A percentile compares a stretch with the other conserved stretches of the same genome.
Evolutionary conservation across 2,797 vertebrate species (phyloP).

Genomic region (Knipowitschia caucasica): DNA sequence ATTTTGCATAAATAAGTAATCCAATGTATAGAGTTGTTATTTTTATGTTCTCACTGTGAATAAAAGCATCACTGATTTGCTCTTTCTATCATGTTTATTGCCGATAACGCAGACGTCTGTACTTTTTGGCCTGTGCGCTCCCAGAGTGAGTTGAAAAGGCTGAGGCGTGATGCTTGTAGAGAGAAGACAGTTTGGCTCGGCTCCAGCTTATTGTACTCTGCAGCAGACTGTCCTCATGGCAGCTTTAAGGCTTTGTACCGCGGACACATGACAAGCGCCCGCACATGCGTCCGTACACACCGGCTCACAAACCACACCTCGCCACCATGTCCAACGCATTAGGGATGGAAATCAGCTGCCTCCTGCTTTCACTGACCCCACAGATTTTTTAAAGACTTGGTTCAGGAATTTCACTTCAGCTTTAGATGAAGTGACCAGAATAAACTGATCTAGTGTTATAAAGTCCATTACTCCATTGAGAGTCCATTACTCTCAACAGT

Average conservation of each 20-base stretch:
- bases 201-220: conserved; percentile 74
- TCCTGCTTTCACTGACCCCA: conserved; percentile 29
- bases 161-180: conserved; percentile 64
- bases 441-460: neutral
- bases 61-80: neutral
- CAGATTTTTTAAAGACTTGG: conserved; percentile 30
- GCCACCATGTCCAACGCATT: conserved; percentile 55
- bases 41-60: no score
- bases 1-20: no score
- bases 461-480: no score
- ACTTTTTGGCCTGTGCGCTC: conserved; percentile 22
- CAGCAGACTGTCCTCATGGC: conserved; percentile 62
- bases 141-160: conserved; percentile 53
- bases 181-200: conserved; percentile 73
- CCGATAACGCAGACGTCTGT: conserved; percentile 39
- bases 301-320: conserved; percentile 48
- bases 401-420: conserved; percentile 22
- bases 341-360: conserved; percentile 49
- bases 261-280: conserved; percentile 62
- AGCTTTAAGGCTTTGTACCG: conserved; percentile 54
- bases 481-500: no score
- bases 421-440: conserved; percentile 2
- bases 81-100: conserved; percentile 34
- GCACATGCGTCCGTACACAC: conserved; percentile 33
- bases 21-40: no score